phyloP scores from a whole-genome alignment of 2,888 invertebrate genomes.

The Pseudoips prasinana region DNA sequence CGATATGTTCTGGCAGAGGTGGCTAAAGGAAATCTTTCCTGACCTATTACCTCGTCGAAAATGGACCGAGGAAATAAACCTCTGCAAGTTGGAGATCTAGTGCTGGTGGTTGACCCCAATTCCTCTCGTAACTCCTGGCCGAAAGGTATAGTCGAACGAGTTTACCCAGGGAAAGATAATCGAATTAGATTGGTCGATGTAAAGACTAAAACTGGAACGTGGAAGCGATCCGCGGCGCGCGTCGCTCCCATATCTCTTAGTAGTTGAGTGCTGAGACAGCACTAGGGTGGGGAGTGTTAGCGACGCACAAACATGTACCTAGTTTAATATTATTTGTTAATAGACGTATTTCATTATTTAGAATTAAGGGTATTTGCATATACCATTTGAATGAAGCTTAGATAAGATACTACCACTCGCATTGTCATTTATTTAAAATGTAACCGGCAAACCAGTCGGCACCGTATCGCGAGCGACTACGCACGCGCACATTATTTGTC shows the following conservation, averaged over 20 bases:
- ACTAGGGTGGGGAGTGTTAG: constrained; percentile 3
- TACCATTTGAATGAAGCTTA: no score
- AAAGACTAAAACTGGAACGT: constrained; percentile 4
- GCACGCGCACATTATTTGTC: no score
- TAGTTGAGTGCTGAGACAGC: constrained; percentile 4
- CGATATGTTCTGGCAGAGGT: constrained; percentile 16
- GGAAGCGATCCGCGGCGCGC: constrained; percentile 8
- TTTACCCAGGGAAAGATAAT: constrained; percentile 6
- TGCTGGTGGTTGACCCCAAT: constrained; percentile 8
- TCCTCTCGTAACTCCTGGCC: constrained; percentile 9
- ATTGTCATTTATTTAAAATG: no score
- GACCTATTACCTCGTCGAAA: constrained; percentile 7
- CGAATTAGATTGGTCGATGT: constrained; percentile 10
- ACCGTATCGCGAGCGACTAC: no score
- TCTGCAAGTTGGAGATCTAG: constrained; percentile 11
- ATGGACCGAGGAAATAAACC: constrained; percentile 7
- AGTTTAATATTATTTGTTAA: neutral
- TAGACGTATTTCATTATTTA: neutral
- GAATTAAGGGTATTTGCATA: no score
- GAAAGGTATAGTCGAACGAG: neutral
- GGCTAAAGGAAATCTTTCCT: constrained; percentile 14
- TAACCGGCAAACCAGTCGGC: no score
- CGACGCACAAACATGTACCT: neutral
- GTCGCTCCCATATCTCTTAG: constrained; percentile 3
- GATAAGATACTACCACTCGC: no score